Conservation (phyloP, 2,113 vertebrate species). For the Gopherus evgoodei region DNA sequence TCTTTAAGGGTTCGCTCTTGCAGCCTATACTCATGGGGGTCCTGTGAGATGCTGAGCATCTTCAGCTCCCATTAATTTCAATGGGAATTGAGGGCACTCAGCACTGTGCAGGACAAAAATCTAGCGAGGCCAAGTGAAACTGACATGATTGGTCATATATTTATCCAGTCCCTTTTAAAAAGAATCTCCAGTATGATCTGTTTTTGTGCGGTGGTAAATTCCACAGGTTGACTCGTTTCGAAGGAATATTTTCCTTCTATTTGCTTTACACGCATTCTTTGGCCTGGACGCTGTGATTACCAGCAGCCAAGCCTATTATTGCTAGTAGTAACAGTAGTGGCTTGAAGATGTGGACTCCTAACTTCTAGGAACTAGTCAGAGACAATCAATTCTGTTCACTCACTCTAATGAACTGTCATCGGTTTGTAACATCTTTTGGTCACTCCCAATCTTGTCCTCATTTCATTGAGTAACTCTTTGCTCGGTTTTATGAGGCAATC, state of each 20-base stretch:
- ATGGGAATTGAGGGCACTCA: background rate
- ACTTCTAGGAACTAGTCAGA: constrained; percentile 15
- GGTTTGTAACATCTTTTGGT: background rate
- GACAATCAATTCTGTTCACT: constrained; percentile 3
- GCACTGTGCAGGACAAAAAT: background rate
- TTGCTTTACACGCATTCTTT: background rate
- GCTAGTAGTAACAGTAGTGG: background rate
- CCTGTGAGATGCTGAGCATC: background rate
- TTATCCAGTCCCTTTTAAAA: background rate
- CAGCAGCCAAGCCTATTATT: background rate
- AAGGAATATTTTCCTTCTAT: background rate
- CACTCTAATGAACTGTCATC: background rate
- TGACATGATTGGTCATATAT: background rate
- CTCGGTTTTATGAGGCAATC: background rate
- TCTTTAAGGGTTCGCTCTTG: background rate
- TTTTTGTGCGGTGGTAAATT: background rate
- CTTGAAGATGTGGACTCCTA: background rate
- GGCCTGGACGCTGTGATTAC: background rate
- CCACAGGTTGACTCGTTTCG: background rate
- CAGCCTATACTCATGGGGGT: background rate
- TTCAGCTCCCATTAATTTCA: background rate
- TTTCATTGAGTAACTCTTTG: background rate
- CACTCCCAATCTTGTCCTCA: background rate
- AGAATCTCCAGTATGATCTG: background rate
- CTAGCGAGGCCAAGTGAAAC: background rate